A percentile compares a stretch with the other conserved stretches of the same genome.
Evolutionary conservation across 2,797 vertebrate species (phyloP).

Genomic region (Enteromius unitaeniatus): DNA sequence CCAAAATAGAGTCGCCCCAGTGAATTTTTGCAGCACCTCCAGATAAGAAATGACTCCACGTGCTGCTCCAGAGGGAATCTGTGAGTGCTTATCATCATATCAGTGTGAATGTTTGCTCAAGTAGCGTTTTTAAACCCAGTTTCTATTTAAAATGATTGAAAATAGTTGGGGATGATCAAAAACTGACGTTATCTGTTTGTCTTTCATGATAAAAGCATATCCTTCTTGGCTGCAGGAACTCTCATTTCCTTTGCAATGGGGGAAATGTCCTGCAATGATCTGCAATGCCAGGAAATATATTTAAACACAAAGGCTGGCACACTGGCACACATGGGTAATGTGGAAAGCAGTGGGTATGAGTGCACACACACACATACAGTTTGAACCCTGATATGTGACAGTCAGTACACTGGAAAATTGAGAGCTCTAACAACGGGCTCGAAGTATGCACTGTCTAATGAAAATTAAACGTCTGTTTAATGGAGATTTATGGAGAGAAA

Average conservation of each 20-base stretch:
- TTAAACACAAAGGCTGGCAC: slow-evolving; percentile 32
- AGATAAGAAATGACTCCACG: neutral
- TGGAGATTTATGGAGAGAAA: neutral
- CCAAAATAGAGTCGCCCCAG: too few species aligned
- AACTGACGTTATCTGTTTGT: neutral
- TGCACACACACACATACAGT: neutral
- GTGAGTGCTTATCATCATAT: neutral
- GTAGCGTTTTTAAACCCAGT: neutral
- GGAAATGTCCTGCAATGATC: slow-evolving; percentile 56
- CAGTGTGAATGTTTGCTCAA: neutral
- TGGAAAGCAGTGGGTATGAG: neutral
- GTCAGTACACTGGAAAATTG: neutral
- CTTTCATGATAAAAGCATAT: slow-evolving; percentile 39
- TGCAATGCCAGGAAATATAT: slow-evolving; percentile 65
- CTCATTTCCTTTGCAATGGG: slow-evolving; percentile 70
- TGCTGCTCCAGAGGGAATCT: neutral
- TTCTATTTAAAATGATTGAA: neutral
- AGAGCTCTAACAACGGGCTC: neutral
- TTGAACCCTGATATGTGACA: neutral
- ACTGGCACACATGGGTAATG: slow-evolving; percentile 3
- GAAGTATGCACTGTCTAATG: neutral
- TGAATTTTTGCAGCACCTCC: neutral
- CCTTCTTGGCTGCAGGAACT: slow-evolving; percentile 57
- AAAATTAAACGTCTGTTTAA: neutral
- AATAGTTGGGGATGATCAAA: slow-evolving; percentile 10